phyloP scores from a whole-genome alignment of 2,113 vertebrate species.

The Dasyprocta punctata region DNA sequence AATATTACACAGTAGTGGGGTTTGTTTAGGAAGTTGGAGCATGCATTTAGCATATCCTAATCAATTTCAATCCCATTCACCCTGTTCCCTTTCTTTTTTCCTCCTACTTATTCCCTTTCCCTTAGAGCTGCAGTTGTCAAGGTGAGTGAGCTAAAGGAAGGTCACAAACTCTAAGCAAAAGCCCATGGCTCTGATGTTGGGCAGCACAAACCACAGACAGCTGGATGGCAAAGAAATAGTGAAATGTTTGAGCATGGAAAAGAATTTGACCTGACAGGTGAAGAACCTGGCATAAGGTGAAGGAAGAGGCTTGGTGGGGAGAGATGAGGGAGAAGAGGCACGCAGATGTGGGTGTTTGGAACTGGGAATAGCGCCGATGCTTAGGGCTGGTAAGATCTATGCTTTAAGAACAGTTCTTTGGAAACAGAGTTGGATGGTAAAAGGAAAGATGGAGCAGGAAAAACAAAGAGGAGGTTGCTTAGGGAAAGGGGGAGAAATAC shows the following conservation, averaged over 20 bases:
- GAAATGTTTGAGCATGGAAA: not conserved
- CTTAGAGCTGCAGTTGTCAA: not conserved
- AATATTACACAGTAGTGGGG: not conserved
- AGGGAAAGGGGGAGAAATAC: not conserved
- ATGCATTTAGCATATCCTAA: not conserved
- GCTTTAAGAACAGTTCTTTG: not conserved
- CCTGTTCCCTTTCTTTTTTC: not conserved
- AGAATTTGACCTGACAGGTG: not conserved
- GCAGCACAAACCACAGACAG: not conserved
- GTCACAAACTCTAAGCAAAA: not conserved
- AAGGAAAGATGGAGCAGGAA: not conserved
- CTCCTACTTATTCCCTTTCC: not conserved
- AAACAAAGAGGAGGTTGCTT: not conserved
- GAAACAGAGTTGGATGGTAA: slow-evolving; percentile 13
- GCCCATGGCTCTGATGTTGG: not conserved
- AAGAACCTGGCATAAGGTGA: not conserved
- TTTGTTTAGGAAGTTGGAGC: not conserved
- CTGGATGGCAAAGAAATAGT: not conserved
- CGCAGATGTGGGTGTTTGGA: not conserved
- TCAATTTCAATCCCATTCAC: not conserved
- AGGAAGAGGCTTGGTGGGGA: not conserved
- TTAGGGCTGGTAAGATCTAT: not conserved
- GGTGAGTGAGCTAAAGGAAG: not conserved
- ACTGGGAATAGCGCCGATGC: not conserved
- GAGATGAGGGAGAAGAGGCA: not conserved